Conservation (phyloP, 2,797 vertebrate species). For the Denticeps clupeoides region DNA sequence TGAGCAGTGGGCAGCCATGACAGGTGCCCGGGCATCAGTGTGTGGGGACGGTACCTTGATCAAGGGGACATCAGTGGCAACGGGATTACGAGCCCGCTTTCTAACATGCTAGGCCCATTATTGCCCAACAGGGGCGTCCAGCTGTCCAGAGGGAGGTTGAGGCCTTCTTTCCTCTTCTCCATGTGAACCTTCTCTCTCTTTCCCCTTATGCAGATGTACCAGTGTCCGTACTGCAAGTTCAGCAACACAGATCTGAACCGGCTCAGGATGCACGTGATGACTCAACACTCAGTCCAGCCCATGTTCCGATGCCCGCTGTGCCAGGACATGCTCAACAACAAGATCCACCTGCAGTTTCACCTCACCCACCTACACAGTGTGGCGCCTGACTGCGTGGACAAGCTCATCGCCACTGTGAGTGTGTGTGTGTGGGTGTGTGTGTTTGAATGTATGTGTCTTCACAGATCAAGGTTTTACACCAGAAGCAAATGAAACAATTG, state of each 20-base stretch:
- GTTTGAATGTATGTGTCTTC: not conserved
- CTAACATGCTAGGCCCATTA: too few species aligned
- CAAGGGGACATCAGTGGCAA: too few species aligned
- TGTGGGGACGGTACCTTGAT: too few species aligned
- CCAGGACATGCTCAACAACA: constrained; percentile 99
- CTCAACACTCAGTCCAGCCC: constrained; percentile 95
- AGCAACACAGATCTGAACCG: constrained; percentile 90
- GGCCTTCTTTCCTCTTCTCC: constrained; percentile 24
- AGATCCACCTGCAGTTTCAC: constrained; percentile 97
- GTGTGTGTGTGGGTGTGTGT: not conserved
- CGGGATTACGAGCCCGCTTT: too few species aligned
- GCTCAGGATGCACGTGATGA: constrained; percentile 96
- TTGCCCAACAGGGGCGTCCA: too few species aligned
- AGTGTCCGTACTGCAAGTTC: constrained; percentile 99
- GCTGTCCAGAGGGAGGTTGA: too few species aligned
- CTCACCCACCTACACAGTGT: constrained; percentile 98
- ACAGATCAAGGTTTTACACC: too few species aligned
- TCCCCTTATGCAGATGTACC: constrained; percentile 71
- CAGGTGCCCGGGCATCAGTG: too few species aligned
- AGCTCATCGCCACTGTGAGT: constrained; percentile 92
- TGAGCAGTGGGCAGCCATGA: too few species aligned
- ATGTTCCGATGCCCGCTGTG: constrained; percentile 94
- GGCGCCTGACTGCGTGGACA: constrained; percentile 94
- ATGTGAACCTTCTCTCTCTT: constrained; percentile 26
- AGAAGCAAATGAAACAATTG: too few species aligned